Conservation (phyloP, 2,888 invertebrate genomes). For the Acleris emargana region DNA sequence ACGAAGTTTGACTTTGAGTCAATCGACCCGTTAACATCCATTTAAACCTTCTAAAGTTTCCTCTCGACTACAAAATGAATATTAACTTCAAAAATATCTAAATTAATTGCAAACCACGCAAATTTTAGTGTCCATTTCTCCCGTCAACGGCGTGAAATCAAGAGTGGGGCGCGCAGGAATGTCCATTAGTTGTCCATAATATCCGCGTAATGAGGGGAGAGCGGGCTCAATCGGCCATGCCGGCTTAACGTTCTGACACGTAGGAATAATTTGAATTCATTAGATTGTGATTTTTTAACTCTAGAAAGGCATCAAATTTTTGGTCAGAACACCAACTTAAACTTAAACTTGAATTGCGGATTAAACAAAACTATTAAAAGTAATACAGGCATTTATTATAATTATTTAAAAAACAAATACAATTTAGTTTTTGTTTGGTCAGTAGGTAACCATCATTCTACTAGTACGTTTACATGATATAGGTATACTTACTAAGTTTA, state of each 20-base stretch:
- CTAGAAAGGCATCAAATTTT: too few species aligned
- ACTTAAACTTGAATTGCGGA: too few species aligned
- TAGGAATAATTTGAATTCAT: conserved; percentile 40
- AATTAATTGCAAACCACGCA: conserved; percentile 34
- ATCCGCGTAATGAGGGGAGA: conserved; percentile 68
- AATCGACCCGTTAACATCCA: neutral
- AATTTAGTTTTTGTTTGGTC: too few species aligned
- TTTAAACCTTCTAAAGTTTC: neutral
- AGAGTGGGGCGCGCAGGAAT: conserved; percentile 58
- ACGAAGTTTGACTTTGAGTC: neutral
- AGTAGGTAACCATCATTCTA: too few species aligned
- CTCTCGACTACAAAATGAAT: conserved; percentile 12
- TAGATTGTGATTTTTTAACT: conserved; percentile 7
- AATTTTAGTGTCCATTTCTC: conserved; percentile 63
- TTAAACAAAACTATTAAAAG: too few species aligned
- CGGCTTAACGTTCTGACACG: conserved; percentile 63
- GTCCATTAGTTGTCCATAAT: conserved; percentile 72
- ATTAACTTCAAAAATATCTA: conserved; percentile 35
- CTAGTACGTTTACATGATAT: too few species aligned
- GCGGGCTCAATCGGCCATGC: conserved; percentile 59
- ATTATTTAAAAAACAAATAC: too few species aligned
- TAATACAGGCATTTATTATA: too few species aligned
- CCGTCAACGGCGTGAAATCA: conserved; percentile 59
- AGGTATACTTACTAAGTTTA: too few species aligned
- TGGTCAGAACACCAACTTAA: too few species aligned